Conservation (phyloP, 2,113 vertebrate species). For the Tenebrosternarchus preto region DNA sequence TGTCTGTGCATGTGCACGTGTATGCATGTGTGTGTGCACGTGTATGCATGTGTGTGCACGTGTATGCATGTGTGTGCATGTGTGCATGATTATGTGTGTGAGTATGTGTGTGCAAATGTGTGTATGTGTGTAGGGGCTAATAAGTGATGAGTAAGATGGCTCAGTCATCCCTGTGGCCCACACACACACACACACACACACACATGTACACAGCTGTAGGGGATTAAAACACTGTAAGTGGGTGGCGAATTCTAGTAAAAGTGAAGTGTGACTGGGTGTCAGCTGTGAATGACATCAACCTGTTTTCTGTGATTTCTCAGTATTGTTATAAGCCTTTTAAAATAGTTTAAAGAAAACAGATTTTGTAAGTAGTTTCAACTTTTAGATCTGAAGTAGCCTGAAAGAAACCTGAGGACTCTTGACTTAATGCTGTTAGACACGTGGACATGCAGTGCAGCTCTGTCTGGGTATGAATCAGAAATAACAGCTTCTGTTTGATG, state of each 20-base stretch:
- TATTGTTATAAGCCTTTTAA: background rate
- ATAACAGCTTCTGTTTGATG: background rate
- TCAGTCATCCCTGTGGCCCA: constrained; percentile 4
- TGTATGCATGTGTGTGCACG: background rate
- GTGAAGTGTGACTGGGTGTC: constrained; percentile 29
- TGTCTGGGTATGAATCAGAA: background rate
- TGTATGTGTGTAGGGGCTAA: background rate
- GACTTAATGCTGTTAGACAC: background rate
- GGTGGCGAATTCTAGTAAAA: constrained; percentile 38
- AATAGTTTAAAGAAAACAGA: background rate
- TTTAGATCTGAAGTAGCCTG: background rate
- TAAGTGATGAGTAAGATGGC: background rate
- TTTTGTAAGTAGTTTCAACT: background rate
- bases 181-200: constrained; percentile 20
- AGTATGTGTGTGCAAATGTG: too few species aligned
- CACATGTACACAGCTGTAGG: constrained; percentile 19
- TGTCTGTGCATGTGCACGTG: background rate
- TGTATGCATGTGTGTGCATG: background rate
- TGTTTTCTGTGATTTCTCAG: constrained; percentile 27
- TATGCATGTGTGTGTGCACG: background rate
- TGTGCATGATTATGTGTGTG: background rate
- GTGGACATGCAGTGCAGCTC: background rate
- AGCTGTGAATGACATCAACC: constrained; percentile 35
- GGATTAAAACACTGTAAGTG: constrained; percentile 36
- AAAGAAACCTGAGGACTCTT: background rate